Conservation (phyloP, 2,113 vertebrate genomes). For the Vulpes vulpes region DNA sequence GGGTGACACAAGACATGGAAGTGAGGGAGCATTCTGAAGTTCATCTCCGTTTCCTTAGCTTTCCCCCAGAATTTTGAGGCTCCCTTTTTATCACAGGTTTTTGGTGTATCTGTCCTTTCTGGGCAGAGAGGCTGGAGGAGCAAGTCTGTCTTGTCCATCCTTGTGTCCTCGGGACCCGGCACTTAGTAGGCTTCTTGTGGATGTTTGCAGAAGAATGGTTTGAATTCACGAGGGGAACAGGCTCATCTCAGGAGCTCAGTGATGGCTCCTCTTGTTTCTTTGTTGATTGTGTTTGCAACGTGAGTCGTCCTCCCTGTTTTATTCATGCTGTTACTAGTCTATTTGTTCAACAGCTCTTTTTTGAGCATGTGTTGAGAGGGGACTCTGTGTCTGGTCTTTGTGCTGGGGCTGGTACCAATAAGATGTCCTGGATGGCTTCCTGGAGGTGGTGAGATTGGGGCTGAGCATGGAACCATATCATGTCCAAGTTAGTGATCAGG, state of each 20-base stretch:
- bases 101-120: neutral
- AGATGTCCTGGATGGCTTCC: neutral
- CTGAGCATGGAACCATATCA: neutral
- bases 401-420: accelerated
- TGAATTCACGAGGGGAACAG: neutral
- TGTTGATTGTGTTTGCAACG: neutral
- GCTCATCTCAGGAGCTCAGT: neutral
- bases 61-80: neutral
- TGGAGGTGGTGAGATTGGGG: neutral
- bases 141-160: neutral
- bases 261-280: neutral
- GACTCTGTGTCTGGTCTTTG: accelerated
- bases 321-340: neutral
- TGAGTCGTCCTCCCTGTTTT: neutral
- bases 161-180: neutral
- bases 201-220: neutral
- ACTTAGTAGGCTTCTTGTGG: slow-evolving; percentile 12
- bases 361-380: neutral
- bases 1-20: accelerated
- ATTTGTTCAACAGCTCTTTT: neutral
- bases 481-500: neutral
- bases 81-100: neutral
- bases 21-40: accelerated
- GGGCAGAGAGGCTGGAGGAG: neutral
- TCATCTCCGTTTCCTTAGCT: neutral